Base-by-base conservation (phyloP, 2,797 vertebrate genomes). In the Melanotaenia boesemani region DNA sequence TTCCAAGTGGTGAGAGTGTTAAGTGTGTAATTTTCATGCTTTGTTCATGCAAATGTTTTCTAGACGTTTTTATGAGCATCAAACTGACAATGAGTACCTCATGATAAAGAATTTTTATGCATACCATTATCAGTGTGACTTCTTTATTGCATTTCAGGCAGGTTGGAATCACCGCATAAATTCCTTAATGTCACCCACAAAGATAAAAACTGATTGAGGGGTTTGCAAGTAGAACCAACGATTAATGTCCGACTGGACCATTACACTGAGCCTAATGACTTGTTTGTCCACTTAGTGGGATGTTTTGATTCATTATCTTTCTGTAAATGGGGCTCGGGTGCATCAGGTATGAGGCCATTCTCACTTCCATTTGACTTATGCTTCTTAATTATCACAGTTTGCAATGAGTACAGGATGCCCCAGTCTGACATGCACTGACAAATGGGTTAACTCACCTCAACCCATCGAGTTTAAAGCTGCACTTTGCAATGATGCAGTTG, bases 21-120 rank as follows among this genome's bases (percentile, higher is more conserved):
- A 44, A 64, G 78, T 83, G 32, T 88, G 88, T 81, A 68, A 66
- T 37, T 46, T 57, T 78, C 39, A 65, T 73, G 67, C 67, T 74
- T 63, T 83, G 63, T 77, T 44, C 36, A 67, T 69, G 28, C 22
- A 59, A 44, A 36, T 72, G 48, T 80, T 73, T 86, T 84, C 62
- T 20, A 70, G 77, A 83, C 76, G 80, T 91, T 91, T 69, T 78
- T 52, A 72, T 65, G 68, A 71, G 67, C 75, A 86, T 77, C 61
- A 77, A 72, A 83, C 67, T 68, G 84, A 67, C 76, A 82, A 76
- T 77, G 72, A 75, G 92, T 90, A 92, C 91, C 89, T 91, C 91
- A 86, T 36, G 90, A 81, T 92, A 89, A 90, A 91, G 28, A 26
- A 44, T 52, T 80, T 82, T 76, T 83, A 81, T 79, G 79, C 82